Evolutionary conservation across 2,888 invertebrate species (phyloP).

Genomic region (Sclerodermus sp.): DNA sequence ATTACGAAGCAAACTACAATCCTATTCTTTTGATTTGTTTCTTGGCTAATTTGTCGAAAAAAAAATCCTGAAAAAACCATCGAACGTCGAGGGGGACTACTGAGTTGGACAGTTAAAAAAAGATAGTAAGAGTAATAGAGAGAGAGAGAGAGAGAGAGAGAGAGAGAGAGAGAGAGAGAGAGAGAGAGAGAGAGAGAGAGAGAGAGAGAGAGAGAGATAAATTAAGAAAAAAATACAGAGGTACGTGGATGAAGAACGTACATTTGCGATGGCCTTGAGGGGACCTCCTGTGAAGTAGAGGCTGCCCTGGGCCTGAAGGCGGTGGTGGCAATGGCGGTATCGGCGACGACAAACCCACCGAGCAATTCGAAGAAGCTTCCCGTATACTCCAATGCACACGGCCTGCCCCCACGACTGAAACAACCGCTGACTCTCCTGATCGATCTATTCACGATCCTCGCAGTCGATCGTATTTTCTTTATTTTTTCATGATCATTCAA

Average conservation of each 20-base stretch:
- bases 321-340: conserved; percentile 48
- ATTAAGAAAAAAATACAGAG: conserved; percentile 3
- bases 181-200: conserved; percentile 9
- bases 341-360: conserved; percentile 38
- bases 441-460: background rate
- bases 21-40: too few species aligned
- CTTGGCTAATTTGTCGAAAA: too few species aligned
- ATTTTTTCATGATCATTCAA: too few species aligned
- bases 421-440: conserved; percentile 42
- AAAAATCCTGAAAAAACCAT: too few species aligned
- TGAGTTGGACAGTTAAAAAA: too few species aligned
- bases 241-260: conserved; percentile 40
- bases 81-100: too few species aligned
- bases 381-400: conserved; percentile 51
- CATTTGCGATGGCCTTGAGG: conserved; percentile 48
- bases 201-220: too few species aligned
- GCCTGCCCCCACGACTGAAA: conserved; percentile 50
- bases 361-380: conserved; percentile 43
- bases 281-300: conserved; percentile 48
- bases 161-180: conserved; percentile 10
- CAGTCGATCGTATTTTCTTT: too few species aligned
- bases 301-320: conserved; percentile 46
- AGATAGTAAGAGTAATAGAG: too few species aligned
- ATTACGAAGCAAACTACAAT: too few species aligned
- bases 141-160: too few species aligned